Evolutionary conservation across 2,888 invertebrate species (phyloP), one percentile per base, ranked within the genome.

Genomic region (Geophilus truncorum): DNA sequence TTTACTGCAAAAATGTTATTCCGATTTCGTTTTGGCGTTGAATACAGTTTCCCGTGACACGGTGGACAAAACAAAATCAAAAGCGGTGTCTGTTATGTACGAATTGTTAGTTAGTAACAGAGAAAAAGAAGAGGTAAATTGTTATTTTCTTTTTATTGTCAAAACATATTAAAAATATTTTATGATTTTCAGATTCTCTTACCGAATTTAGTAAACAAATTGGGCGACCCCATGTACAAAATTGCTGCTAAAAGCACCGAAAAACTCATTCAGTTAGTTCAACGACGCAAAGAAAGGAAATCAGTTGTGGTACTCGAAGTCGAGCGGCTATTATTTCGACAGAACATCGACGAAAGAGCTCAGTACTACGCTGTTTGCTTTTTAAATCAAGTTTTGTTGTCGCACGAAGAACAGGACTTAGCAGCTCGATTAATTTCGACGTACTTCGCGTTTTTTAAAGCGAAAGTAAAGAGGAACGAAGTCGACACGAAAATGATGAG

Each of bases 391-490:
- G 93, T 97, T 86, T 91, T 91, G 82, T 88, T 96, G 51, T 91
- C 91, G 6, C 91, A 91, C 80, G 91, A 93, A 2, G 93, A 95
- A 83, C 88, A 89, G 3, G 90, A 91, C 77, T 90, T 97, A 18
- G 96, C 98, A 0, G 91, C 92, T 83, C 93, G 92, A 84, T 89
- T 99, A 36, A 93, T 99, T 75, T 90, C 93, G 83, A 93, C 98
- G 78, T 99, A 98, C 87, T 96, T 99, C 86, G 92, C 95, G 0
- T 95, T 98, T 86, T 99, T 99, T 89, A 97, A 96, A 88, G 93
- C 95, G 78, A 92, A 93, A 81, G 91, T 96, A 5, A 95, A 96
- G 86, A 81, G 89, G 86, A 93, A 93, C 1, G 93, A 94, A 82
- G 91, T 95, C 0, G 93, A 95, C 85, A 92, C 91, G 84, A 91